These are phyloP conservation scores for Muscina levida DNA, from an alignment of 2,888 invertebrate genomes.

Conservation along the genomic window DNA sequence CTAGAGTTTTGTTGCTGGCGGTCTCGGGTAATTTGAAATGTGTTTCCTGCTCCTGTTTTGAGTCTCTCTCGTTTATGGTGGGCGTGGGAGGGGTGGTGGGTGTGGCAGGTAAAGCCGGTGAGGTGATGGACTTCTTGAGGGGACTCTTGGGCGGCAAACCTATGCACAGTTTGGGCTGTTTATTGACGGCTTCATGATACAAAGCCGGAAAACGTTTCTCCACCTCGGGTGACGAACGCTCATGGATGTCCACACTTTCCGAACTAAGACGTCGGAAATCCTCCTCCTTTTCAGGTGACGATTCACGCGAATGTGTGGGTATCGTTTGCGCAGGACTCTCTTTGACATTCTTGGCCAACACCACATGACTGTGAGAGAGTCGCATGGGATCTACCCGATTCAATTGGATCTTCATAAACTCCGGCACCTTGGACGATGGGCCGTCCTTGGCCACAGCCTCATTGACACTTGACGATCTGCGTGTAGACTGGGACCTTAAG, in stretches of 20 bases:
- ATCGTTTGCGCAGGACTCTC: constrained; percentile 41
- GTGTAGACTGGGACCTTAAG: constrained; percentile 66
- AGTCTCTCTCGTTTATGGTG: constrained; percentile 69
- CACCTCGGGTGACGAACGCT: constrained; percentile 69
- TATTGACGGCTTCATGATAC: constrained; percentile 68
- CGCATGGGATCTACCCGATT: constrained; percentile 85
- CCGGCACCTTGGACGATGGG: constrained; percentile 82
- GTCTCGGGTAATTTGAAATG: constrained; percentile 57
- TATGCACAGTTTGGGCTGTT: constrained; percentile 70
- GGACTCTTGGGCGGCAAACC: constrained; percentile 64
- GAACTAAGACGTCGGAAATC: constrained; percentile 79
- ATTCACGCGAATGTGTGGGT: constrained; percentile 33
- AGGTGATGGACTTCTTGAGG: constrained; percentile 39
- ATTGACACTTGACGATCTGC: constrained; percentile 71
- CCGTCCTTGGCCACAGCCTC: constrained; percentile 59
- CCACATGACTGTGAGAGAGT: constrained; percentile 82
- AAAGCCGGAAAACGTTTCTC: constrained; percentile 59
- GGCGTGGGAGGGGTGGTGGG: constrained; percentile 63
- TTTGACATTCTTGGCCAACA: constrained; percentile 83
- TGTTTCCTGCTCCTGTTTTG: constrained; percentile 46
- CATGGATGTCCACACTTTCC: constrained; percentile 80
- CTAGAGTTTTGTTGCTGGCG: constrained; percentile 10
- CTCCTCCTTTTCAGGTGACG: constrained; percentile 70
- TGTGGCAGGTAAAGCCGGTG: constrained; percentile 34
- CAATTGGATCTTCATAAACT: constrained; percentile 86